These are phyloP conservation scores for Achatina immaculata DNA, from an alignment of 1,140 invertebrate genomes.

Conservation along the genomic window DNA sequence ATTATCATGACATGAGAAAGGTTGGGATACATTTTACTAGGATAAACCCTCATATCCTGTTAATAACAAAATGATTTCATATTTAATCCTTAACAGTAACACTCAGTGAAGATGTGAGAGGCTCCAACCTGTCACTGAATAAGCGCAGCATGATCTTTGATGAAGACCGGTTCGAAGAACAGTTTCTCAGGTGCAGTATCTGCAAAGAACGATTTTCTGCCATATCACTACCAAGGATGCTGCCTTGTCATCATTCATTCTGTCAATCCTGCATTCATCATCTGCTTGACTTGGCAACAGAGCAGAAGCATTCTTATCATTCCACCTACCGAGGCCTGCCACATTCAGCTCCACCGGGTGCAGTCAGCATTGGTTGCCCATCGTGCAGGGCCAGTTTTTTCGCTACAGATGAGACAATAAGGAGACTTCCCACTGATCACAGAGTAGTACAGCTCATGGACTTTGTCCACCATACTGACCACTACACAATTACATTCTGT, in stretches of 20 bases:
- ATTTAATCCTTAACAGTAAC: conserved; percentile 15
- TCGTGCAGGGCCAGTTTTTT: conserved; percentile 52
- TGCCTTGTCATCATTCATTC: conserved; percentile 65
- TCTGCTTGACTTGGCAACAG: conserved; percentile 48
- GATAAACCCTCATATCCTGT: too few species aligned
- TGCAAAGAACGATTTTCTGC: conserved; percentile 47
- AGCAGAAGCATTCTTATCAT: conserved; percentile 48
- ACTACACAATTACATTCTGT: conserved; percentile 56
- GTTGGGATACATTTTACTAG: too few species aligned
- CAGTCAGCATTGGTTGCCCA: conserved; percentile 57
- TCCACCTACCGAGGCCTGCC: conserved; percentile 43
- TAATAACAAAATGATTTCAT: background rate
- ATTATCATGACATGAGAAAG: too few species aligned
- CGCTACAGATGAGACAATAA: conserved; percentile 50
- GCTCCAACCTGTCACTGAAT: conserved; percentile 33
- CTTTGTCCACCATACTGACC: conserved; percentile 55
- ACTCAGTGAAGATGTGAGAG: conserved; percentile 26
- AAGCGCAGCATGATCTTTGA: conserved; percentile 56
- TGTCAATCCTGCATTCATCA: conserved; percentile 74
- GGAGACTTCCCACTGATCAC: conserved; percentile 57
- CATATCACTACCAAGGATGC: conserved; percentile 52
- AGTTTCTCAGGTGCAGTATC: conserved; percentile 55
- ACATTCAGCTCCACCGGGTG: conserved; percentile 2
- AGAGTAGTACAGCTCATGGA: conserved; percentile 59
- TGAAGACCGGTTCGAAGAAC: conserved; percentile 54